Evolutionary conservation across 2,888 invertebrate species (phyloP), one percentile per base, ranked within the genome.

Genomic region (Drosophila demipolita): DNA sequence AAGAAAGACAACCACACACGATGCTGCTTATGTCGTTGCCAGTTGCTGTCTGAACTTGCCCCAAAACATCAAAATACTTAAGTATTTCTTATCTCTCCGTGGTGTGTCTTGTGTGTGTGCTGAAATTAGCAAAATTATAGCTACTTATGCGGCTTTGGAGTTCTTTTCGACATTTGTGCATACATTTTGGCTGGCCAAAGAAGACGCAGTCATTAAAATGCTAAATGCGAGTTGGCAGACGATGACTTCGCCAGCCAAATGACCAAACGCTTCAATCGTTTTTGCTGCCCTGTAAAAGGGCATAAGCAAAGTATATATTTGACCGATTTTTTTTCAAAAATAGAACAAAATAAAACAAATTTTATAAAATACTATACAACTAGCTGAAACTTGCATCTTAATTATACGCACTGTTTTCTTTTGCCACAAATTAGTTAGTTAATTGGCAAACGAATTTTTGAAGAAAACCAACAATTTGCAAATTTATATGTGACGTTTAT

Each of bases 41-140:
- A 11, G 32, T 62, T 62, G 53, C 60, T 48, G 77, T 15, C 45
- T 23, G 45, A 68, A 68, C 76, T 77, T 62, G 20, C 49, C 40
- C 32, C 48, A 29, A 26, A 29, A 53, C 66, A 75, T 66, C 59
- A 72, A 77, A 66, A 63, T 72, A 38, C 66, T 60, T 57, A 57
- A 57, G 63, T 66, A 29, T 53, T 57, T 72, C 72, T 72, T 72
- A 72, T 57, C 52, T 63, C 54, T 38, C 60, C 45, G 48, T 20
- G 29, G 49, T 57, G n/a, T 55, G 35, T 36, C 1, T 36, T 48
- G 15, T 61, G 58, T 33, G 48, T 48, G 61, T 68, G 50, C 73
- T 66, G 69, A 87, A 83, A 87, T 87, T 87, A 82, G 80, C 74
- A 80, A 80, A 87, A 87, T 87, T 85, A 85, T 87, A 82, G 85